Base-by-base conservation (phyloP, 1,140 invertebrate species). In the Drosophila lacteicornis region DNA sequence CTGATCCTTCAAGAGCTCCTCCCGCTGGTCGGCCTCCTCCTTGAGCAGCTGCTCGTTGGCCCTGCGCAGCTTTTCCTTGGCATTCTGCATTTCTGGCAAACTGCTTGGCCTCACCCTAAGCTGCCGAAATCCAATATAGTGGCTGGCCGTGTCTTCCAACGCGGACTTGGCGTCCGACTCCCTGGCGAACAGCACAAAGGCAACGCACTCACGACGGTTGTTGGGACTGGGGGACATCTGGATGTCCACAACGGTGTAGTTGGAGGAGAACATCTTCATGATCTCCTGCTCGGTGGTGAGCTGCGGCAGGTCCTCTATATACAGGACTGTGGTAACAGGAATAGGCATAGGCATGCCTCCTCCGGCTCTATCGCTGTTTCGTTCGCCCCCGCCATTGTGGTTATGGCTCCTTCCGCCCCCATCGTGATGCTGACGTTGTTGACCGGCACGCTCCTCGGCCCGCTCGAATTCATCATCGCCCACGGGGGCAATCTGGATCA, bases 231-330 rank as follows among this genome's bases (percentile, higher is more conserved):
- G 94, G 33, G 94, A 94, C 22, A 95, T 85, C 15, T 95, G 94
- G n/a, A 98, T 95, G 25, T 96, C 95, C 2, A 96, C 93, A 8
- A 97, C 93, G 4, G 96, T 95, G 87, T 95, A 95, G 0, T 96
- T 95, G 6, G 85, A 70, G 0, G 94, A 95, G 82, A 97, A 97
- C 55, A 96, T 94, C 79, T 96, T 96, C 19, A 95, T 94, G 8
- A 98, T 95, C 75, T 97, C 96, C 67, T 96, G 95, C 82, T 97
- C 96, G 86, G 96, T 96, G 42, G 95, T 95, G 75, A 95, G 95
- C n/a, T 95, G 94, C 0, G 97, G 96, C 17, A 97, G 78, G 47
- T 97, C 96, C 55, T 95, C 94, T 0, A 97, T 79, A 63, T 95
- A 94, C 0, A 97, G 91, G 9, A 95, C 95, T 8, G 92, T 93